These are phyloP conservation scores for Bursaphelenchus okinawaensis DNA, from an alignment of 2,888 invertebrate species.

Conservation along the genomic window DNA sequence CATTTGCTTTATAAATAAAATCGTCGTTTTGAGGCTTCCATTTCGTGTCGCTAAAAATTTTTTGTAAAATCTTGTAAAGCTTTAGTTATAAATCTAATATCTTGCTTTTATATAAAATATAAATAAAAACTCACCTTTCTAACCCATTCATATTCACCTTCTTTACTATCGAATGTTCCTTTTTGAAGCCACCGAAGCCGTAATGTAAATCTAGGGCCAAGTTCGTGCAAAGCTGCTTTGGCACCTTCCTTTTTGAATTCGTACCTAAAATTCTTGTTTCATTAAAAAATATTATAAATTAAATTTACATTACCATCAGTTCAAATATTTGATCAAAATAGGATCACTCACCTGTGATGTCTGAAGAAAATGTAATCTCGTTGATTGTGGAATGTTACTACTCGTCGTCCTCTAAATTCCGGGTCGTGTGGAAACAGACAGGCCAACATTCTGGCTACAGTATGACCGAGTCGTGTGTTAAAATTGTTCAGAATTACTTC, in stretches of 20 bases:
- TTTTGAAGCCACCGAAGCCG: constrained; percentile 85
- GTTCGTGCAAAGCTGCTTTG: constrained; percentile 73
- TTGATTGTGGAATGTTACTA: constrained; percentile 96
- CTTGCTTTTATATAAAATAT: not conserved
- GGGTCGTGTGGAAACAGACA: constrained; percentile 91
- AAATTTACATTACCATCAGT: not conserved
- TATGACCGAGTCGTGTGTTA: constrained; percentile 82
- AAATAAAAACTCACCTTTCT: constrained; percentile 59
- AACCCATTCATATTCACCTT: constrained; percentile 94
- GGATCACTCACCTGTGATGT: constrained; percentile 78
- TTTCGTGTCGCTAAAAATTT: constrained; percentile 79
- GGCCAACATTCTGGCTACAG: constrained; percentile 72
- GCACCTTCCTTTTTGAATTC: constrained; percentile 71
- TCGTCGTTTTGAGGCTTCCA: constrained; percentile 84
- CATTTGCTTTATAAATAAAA: constrained; percentile 72
- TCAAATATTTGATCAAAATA: too few relatives aligned
- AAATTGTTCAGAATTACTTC: constrained; percentile 95
- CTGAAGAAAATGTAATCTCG: constrained; percentile 96
- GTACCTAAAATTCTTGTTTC: constrained; percentile 65
- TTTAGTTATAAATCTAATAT: not conserved
- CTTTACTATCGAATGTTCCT: constrained; percentile 93
- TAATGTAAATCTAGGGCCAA: constrained; percentile 95
- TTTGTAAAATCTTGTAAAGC: too few relatives aligned
- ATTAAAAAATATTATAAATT: not conserved
- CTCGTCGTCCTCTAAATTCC: constrained; percentile 84